Evolutionary conservation across 2,113 vertebrate genomes (phyloP).

Genomic region (Prietella phreatophila): DNA sequence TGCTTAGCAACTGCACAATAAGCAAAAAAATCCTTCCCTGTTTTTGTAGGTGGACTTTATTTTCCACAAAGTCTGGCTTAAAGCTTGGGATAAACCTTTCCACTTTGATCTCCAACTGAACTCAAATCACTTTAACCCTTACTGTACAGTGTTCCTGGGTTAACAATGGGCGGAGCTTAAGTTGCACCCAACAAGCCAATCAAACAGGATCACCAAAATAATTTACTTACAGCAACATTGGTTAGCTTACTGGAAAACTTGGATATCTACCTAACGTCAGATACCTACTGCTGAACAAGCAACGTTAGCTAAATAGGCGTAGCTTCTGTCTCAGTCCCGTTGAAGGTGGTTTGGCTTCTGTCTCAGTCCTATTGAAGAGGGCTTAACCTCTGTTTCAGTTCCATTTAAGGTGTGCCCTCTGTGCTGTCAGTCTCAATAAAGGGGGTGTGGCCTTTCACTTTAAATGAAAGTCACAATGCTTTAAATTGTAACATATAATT

Average conservation of each 20-base stretch:
- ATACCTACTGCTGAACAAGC: background rate
- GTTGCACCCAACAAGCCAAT: background rate
- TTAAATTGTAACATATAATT: background rate
- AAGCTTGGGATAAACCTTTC: conserved; percentile 10
- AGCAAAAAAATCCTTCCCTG: background rate
- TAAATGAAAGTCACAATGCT: background rate
- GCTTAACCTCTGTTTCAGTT: background rate
- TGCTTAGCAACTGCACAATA: conserved; percentile 28
- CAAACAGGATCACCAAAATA: background rate
- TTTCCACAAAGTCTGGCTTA: conserved; percentile 9
- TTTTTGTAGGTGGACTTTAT: conserved; percentile 31
- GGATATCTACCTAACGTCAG: background rate
- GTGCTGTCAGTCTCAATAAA: background rate
- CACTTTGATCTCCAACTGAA: conserved; percentile 18
- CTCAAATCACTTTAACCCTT: background rate
- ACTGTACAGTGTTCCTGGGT: background rate
- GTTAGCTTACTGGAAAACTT: background rate
- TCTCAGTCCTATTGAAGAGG: background rate
- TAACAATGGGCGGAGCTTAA: background rate
- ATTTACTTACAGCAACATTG: background rate
- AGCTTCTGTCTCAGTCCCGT: background rate
- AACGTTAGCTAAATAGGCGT: background rate
- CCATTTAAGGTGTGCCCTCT: background rate
- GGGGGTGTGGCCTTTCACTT: background rate
- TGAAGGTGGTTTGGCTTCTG: background rate